Base-by-base conservation (phyloP, 2,113 vertebrate species). In the Oreotrochilus melanogaster region DNA sequence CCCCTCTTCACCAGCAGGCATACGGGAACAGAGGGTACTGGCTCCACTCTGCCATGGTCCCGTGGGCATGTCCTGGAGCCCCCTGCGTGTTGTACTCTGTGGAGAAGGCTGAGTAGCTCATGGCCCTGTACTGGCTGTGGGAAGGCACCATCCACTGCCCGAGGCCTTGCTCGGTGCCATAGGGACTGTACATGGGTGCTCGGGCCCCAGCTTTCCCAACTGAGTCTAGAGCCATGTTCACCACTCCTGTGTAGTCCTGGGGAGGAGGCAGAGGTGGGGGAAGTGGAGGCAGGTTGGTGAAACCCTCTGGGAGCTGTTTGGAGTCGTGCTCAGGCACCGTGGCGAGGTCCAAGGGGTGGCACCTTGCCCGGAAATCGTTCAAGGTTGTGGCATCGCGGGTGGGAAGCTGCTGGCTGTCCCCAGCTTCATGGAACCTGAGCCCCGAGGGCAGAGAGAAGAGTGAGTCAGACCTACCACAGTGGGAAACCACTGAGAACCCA, bases 1-100 rank as follows among this genome's bases (percentile, higher is more conserved):
- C 42, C 64, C 64, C 21, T 1, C 1, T 54, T 99, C 98, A 99
- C 99, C 99, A 99, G 98, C 98, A 99, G 24, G 98, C 98, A 7
- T 99, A 99, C 5, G 99, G 98, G 93, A 99, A 99, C 58, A 99
- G 97, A 6, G 98, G 98, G 95, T 98, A 99, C 89, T 99, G 99
- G 97, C 98, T 99, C 99, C 99, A 99, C 92, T 99, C 99, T 0
- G 98, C 95, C 97, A 99, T 16, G 80, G 98, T 97, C 88, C 98
- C 97, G 1, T 98, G 98, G 93, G 98, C 97, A 82, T 98, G 98
- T 75, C 98, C 96, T 0, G 98, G 97, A 78, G 98, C 93, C 7
- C 98, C 98, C 43, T 98, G 98, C 2, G 98, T 21, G 54, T 97
- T 96, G 95, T 98, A 99, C 79, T 99, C 99, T 2, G 98, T 66